Percentiles rank a stretch among this genome's conserved stretches.
Conservation (phyloP, 2,113 vertebrate species). For the Dolichotis patagonum region DNA sequence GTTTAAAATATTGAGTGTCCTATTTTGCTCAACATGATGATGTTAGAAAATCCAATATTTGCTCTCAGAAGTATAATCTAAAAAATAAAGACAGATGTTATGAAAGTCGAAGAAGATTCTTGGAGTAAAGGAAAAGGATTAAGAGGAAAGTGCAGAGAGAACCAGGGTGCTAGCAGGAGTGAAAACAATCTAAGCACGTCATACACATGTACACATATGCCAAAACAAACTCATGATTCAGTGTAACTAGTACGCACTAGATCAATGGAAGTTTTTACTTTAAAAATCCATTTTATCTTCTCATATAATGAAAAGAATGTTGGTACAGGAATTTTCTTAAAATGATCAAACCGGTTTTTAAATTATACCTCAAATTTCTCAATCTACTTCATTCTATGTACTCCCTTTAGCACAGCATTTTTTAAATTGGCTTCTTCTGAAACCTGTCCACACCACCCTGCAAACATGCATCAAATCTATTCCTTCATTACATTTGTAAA, state of each 20-base stretch:
- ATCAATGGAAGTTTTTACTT: neutral
- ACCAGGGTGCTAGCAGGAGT: too few relatives aligned
- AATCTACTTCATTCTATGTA: neutral
- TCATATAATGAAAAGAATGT: neutral
- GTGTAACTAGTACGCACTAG: neutral
- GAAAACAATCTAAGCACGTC: neutral
- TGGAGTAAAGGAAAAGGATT: neutral
- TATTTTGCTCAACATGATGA: neutral
- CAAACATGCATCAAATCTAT: neutral
- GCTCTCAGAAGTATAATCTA: neutral
- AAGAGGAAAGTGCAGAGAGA: neutral
- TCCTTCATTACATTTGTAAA: neutral
- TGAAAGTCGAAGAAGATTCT: neutral
- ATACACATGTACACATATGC: too few relatives aligned
- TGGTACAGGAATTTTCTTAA: neutral
- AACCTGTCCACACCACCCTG: rapidly evolving
- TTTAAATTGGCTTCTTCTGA: neutral
- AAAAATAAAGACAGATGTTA: neutral
- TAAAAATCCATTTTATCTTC: neutral
- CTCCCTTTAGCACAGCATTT: neutral
- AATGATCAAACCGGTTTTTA: neutral
- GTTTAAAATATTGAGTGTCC: neutral
- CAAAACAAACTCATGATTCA: neutral
- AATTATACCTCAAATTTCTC: neutral
- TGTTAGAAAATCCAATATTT: neutral